Percentiles rank a stretch among this genome's conserved stretches.
Evolutionary conservation across 2,113 vertebrate genomes (phyloP).

Genomic region (Mesitornis unicolor): DNA sequence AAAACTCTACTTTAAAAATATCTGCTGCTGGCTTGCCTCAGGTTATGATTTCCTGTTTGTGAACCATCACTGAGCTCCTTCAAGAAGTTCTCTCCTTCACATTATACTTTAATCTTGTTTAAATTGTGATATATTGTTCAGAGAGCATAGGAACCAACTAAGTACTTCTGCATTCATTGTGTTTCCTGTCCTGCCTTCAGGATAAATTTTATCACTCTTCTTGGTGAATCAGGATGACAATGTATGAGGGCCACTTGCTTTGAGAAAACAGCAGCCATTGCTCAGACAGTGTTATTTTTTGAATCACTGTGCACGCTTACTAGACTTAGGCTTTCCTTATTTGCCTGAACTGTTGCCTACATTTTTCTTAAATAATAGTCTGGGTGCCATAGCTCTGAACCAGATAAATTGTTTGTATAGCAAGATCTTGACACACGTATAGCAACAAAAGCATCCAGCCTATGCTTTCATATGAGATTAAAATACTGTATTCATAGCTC

Average conservation of each 20-base stretch:
- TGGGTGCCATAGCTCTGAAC: background rate
- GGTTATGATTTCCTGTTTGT: background rate
- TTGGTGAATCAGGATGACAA: background rate
- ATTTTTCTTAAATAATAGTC: background rate
- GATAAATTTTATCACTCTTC: background rate
- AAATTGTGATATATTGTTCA: background rate
- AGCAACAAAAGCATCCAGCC: background rate
- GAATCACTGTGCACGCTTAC: background rate
- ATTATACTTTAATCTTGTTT: background rate
- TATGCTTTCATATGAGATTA: background rate
- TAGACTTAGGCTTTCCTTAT: background rate
- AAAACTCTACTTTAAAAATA: background rate
- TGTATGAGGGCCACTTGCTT: background rate
- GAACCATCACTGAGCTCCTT: background rate
- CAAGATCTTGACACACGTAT: background rate
- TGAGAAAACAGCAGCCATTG: background rate
- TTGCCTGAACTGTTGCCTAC: background rate
- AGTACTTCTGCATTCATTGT: background rate
- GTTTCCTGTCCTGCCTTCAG: background rate
- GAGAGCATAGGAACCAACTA: background rate
- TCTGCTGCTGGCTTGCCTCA: background rate
- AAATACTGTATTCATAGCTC: background rate
- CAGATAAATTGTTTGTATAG: background rate
- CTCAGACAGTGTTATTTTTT: background rate
- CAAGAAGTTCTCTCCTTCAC: background rate